These are phyloP conservation scores for Falco novaeseelandiae DNA, from an alignment of 2,797 vertebrate genomes.

Conservation along the genomic window DNA sequence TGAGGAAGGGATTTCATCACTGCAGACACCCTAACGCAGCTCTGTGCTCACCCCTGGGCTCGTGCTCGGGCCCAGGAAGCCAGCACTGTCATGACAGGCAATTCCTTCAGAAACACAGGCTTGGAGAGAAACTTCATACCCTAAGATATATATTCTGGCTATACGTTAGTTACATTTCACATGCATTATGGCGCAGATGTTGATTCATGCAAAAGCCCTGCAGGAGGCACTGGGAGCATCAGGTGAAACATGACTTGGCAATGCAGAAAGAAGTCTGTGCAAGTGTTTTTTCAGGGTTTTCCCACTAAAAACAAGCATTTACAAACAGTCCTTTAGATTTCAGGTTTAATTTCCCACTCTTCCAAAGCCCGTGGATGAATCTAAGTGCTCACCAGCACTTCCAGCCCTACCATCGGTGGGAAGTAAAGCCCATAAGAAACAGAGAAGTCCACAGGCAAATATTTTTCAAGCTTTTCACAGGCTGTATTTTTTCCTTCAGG, in stretches of 20 bases:
- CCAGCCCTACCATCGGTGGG: not conserved
- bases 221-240: not conserved
- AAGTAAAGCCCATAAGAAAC: not conserved
- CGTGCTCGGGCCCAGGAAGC: not conserved
- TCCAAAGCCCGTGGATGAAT: not conserved
- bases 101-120: rapidly evolving
- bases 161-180: not conserved
- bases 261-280: not conserved
- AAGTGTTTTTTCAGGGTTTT: not conserved
- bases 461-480: not conserved
- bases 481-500: not conserved
- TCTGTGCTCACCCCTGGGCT: not conserved
- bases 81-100: not conserved
- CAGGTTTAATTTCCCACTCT: not conserved
- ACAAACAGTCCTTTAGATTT: not conserved
- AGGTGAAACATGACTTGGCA: rapidly evolving
- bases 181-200: not conserved
- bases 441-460: not conserved
- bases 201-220: not conserved
- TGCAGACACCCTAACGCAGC: not conserved
- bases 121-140: not conserved
- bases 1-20: not conserved
- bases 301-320: not conserved
- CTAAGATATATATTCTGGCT: not conserved
- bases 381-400: not conserved